Evolutionary conservation across 2,113 vertebrate species (phyloP), one percentile per base, ranked within the genome.

Genomic region (Lampris incognitus): DNA sequence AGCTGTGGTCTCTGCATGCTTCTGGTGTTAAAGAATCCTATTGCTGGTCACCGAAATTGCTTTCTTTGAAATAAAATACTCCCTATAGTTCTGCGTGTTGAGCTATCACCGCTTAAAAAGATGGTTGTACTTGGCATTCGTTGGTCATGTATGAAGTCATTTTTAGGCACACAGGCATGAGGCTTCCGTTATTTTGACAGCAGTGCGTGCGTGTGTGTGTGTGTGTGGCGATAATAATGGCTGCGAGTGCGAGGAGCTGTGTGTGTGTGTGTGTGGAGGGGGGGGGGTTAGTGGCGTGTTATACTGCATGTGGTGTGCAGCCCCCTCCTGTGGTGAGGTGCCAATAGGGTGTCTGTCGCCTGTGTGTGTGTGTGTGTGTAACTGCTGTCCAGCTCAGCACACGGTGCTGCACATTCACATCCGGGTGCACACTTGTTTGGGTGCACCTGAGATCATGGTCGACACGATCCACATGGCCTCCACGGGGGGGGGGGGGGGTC

Each of bases 291-390:
- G 66, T 37, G n/a, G 58, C 86, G 67, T 54, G 78, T 90, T 79
- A 61, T 73, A 49, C 81, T 86, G 76, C 24, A 24, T 24, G 24
- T 24, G 24, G 24, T 24, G 24, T 24, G 24, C 76, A 89, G 88
- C 89, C n/a, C 89, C 86, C 91, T 88, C 90, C 72, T 68, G 85
- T 89, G 90, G 88, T 82, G 13, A 79, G 11, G 42, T 38, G 64
- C 6, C 65, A 24, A 56, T 55, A 9, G 63, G 50, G 10, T 37
- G 48, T 38, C 37, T 36, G 65, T 58, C 78, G 65, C 24, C 24
- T 24, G 24, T 24, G 24, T 24, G 24, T 24, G 24, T 24, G 24
- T 24, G 24, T 24, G 24, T 24, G 24, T 24, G 24, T 24, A 24
- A 24, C 24, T 24, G 24, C 24, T 24, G 24, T 24, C 46, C 63